Base-by-base conservation (phyloP, 2,113 vertebrate species). In the Boleophthalmus pectinirostris region DNA sequence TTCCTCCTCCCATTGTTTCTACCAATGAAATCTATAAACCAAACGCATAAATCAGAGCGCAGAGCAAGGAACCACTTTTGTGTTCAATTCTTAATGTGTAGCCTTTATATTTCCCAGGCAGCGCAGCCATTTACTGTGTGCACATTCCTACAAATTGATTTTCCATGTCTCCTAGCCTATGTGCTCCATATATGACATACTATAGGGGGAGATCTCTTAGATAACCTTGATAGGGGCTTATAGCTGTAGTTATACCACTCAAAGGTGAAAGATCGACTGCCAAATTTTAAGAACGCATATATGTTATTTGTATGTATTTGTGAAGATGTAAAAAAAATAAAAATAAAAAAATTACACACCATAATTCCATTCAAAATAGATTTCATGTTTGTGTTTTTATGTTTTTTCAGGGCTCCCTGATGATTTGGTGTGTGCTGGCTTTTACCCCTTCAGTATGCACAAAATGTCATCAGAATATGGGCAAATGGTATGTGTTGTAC, bases 381-480 rank as follows among this genome's bases (percentile, higher is more conserved):
- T 38, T 24, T 9, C 3, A 21, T 51, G 54, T 53, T 57, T 8
- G 3, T 61, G 69, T 71, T 53, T 54, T 14, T 81, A 20, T 77
- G 16, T 79, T 73, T 70, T 64, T 80, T 78, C n/a, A 83, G 87
- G 24, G 66, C 10, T 16, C 24, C 86, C 93, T 70, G 89, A 94
- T 72, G 87, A 93, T 86, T 87, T 85, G 0, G 89, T 94, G 1
- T 98, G 94, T 51, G 95, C 95, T 70, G 94, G 74, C 75, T 96
- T 91, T 83, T 85, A 89, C 58, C 92, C 94, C 9, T 86, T 95
- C 38, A 88, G 94, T 74, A 90, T 94, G 68, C 89, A 89, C 76
- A 92, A 94, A 84, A 93, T 92, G 77, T 90, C 93, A 66, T 94
- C 92, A 82, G 68, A 74, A 11, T 91, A 95, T 80, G 69, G 82